These are phyloP conservation scores for Ahaetulla prasina DNA, from an alignment of 2,113 vertebrate species.

Conservation along the genomic window DNA sequence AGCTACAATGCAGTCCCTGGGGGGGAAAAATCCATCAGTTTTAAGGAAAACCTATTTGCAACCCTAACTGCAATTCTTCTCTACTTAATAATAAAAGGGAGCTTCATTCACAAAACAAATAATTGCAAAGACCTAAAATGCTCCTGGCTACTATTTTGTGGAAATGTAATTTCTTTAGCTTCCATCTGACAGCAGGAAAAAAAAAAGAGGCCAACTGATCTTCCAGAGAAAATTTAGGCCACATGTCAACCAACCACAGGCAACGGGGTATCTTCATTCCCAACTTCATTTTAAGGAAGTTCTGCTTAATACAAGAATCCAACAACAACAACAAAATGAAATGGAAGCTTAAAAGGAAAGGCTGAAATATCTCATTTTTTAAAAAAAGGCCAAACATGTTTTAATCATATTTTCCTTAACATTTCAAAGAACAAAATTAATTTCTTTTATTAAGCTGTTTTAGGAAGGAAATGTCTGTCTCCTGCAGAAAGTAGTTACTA, in stretches of 20 bases:
- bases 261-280: background rate
- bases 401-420: background rate
- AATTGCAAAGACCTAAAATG: background rate
- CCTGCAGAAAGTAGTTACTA: background rate
- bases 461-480: background rate
- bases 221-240: background rate
- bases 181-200: background rate
- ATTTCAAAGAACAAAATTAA: background rate
- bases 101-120: background rate
- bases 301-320: background rate
- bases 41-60: background rate
- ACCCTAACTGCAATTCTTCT: background rate
- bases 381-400: background rate
- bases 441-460: background rate
- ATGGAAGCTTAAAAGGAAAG: background rate
- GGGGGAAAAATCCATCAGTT: background rate
- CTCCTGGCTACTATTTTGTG: background rate
- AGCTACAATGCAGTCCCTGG: background rate
- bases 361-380: too few relatives aligned
- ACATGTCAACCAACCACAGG: background rate
- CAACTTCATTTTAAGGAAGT: background rate
- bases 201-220: background rate
- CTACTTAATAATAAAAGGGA: background rate
- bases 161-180: background rate
- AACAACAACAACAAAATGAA: background rate